A percentile compares a stretch with the other conserved stretches of the same genome.
These are phyloP conservation scores for Venturia canescens DNA, from an alignment of 1,140 invertebrate species.

Conservation along the genomic window DNA sequence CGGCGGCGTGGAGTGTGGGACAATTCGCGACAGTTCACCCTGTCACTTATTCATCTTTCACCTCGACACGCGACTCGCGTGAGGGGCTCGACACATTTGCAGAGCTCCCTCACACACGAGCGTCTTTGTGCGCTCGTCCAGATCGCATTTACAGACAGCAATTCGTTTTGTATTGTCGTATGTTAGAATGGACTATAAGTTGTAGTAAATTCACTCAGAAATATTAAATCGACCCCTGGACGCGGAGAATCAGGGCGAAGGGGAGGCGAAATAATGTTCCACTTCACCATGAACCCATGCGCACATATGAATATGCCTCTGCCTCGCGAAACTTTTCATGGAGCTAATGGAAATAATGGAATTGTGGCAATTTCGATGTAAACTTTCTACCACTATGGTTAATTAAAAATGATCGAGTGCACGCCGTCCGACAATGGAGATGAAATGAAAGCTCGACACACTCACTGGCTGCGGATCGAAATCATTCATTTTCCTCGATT, in stretches of 20 bases:
- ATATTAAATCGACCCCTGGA: conserved; percentile 44
- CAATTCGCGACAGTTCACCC: conserved; percentile 35
- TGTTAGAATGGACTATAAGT: not conserved
- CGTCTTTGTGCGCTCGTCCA: not conserved
- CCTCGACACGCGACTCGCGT: conserved; percentile 37
- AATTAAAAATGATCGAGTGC: not conserved
- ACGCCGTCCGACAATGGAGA: not conserved
- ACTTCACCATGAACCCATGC: not conserved
- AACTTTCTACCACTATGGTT: not conserved
- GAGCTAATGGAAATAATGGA: not conserved
- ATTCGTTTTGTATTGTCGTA: not conserved
- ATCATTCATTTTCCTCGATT: too few species aligned
- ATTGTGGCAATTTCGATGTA: not conserved
- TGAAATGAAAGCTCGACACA: not conserved
- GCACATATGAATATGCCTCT: not conserved
- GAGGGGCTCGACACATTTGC: not conserved
- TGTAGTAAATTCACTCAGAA: conserved; percentile 44
- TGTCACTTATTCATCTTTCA: conserved; percentile 2
- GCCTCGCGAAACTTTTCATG: not conserved
- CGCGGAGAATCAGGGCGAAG: not conserved
- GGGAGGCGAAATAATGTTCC: not conserved
- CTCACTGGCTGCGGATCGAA: too few species aligned
- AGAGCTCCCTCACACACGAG: not conserved
- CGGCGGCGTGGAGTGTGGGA: conserved; percentile 30
- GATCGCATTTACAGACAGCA: not conserved